Evolutionary conservation across 1,140 invertebrate species (phyloP), one percentile per base, ranked within the genome.

Genomic region (Fopius arisanus): DNA sequence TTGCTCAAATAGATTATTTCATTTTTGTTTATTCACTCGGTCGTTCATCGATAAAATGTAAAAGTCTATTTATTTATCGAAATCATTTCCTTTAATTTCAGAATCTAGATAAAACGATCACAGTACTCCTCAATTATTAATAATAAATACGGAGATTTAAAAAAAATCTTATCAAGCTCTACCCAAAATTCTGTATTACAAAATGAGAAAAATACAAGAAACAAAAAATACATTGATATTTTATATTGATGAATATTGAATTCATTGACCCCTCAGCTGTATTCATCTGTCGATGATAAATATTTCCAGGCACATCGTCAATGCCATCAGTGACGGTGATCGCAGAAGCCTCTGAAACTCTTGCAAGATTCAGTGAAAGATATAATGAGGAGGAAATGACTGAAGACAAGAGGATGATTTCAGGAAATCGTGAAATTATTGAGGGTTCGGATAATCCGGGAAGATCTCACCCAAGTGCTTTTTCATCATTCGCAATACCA

Each of bases 251-350:
- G 43, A 19, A 48, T 2, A 37, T 48, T 48, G 1, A 19, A 16
- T 48, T 48, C 16, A 48, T 48, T 48, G 43, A 48, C 1, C 43
- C 43, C 43, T 48, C 43, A 19, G 43, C 43, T 16, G 7, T n/a
- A 48, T 48, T 48, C 9, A 16, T 14, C 16, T 48, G n/a, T 48
- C 43, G 43, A 48, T 16, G 16, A 48, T 16, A 48, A 48, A 48
- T 16, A 48, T 48, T 48, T 48, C 2, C 76, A 82, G 80, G 80
- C 37, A 73, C 40, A 65, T 78, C 75, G 6, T 80, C 80, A 23
- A 82, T 75, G 69, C 76, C 78, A 12, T 73, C 23, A 10, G 75
- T 82, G 59, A 82, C 74, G 23, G 76, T 80, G 31, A 82, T 81
- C 37, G 78, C 79, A 2, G 81, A 82, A 40, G 80, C 81, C 67